phyloP scores from a whole-genome alignment of 64 coral and sea anemone species.

The Actinia tenebrosa region DNA sequence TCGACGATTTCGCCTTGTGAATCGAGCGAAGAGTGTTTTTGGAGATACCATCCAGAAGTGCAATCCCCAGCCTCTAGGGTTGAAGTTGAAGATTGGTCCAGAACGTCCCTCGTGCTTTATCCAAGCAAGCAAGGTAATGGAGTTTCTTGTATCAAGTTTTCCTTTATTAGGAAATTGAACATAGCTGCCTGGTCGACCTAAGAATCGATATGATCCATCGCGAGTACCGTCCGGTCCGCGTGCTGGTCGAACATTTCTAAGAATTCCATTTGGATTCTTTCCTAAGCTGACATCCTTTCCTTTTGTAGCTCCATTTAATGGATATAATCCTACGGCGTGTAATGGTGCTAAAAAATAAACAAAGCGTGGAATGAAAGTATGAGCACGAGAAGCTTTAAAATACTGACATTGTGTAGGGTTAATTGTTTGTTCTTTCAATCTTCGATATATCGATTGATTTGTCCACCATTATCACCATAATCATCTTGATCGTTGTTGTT shows the following conservation, averaged over 20 bases:
- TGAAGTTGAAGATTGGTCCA: constrained; percentile 70
- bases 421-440: too few species aligned
- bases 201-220: constrained; percentile 50
- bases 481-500: too few species aligned
- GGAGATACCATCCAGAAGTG: constrained; percentile 63
- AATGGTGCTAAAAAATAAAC: constrained; percentile 14
- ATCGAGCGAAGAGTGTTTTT: constrained; percentile 30
- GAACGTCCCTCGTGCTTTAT: constrained; percentile 44
- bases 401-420: not conserved
- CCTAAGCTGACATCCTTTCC: constrained; percentile 59
- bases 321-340: constrained; percentile 52
- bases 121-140: constrained; percentile 67
- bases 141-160: constrained; percentile 39
- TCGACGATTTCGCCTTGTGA: constrained; percentile 20
- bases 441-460: too few species aligned
- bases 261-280: constrained; percentile 41
- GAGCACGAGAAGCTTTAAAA: too few species aligned
- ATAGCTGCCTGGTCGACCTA: constrained; percentile 43
- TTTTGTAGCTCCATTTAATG: constrained; percentile 37
- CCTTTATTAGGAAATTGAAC: constrained; percentile 68
- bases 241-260: constrained; percentile 9
- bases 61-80: constrained; percentile 42
- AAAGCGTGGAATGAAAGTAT: too few species aligned
- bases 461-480: too few species aligned
- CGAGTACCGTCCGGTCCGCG: constrained; percentile 57